Evolutionary conservation across 2,113 vertebrate genomes (phyloP).

Genomic region (Riparia riparia): DNA sequence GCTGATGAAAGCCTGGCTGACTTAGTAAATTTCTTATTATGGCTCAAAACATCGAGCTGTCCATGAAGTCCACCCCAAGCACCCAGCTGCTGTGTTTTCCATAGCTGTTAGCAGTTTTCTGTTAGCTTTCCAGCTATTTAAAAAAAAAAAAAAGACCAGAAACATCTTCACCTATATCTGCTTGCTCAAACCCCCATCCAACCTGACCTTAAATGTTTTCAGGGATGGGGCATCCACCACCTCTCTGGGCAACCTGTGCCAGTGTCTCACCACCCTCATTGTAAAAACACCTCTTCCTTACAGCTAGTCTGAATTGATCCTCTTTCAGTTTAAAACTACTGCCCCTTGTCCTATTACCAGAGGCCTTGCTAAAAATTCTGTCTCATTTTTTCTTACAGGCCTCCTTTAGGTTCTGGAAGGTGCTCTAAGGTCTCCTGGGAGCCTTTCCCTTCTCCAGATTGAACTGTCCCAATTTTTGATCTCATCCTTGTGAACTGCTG

Average conservation of each 20-base stretch:
- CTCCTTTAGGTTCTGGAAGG: not conserved
- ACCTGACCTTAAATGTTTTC: not conserved
- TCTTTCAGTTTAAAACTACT: not conserved
- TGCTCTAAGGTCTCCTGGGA: not conserved
- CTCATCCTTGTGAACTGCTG: not conserved
- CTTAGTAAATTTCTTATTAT: not conserved
- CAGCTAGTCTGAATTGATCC: not conserved
- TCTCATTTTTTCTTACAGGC: not conserved
- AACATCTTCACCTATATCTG: not conserved
- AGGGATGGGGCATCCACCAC: not conserved
- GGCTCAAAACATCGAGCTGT: not conserved
- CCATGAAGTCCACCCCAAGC: not conserved
- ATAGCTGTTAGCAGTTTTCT: not conserved
- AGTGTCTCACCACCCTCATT: fast-evolving
- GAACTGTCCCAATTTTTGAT: not conserved
- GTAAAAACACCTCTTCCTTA: not conserved
- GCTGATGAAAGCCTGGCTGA: not conserved
- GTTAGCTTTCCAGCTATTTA: not conserved
- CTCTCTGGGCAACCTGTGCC: not conserved
- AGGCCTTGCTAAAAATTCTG: not conserved
- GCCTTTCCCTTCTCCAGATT: not conserved
- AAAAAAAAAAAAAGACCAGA: not conserved
- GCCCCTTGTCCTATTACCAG: not conserved
- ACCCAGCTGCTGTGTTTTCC: not conserved
- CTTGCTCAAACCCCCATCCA: not conserved